Evolutionary conservation across 1,140 invertebrate genomes (phyloP).

Genomic region (Aphelinus atriplicis): DNA sequence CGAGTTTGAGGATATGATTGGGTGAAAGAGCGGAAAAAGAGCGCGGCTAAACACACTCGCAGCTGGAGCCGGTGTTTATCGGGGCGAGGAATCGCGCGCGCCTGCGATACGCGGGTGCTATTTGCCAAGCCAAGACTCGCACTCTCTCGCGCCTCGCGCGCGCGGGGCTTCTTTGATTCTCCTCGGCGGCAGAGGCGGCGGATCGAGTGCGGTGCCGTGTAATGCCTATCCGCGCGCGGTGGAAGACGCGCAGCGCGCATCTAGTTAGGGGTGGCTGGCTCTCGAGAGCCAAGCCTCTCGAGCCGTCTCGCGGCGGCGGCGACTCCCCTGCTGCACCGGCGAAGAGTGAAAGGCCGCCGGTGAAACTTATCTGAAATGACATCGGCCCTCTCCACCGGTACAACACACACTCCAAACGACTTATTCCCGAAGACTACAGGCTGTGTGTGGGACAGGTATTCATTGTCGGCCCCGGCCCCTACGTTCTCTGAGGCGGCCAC

Average conservation of each 20-base stretch:
- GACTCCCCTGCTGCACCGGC: neutral
- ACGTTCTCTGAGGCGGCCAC: slow-evolving; percentile 7
- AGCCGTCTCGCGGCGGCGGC: slow-evolving; percentile 7
- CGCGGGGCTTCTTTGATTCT: no score
- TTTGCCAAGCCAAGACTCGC: no score
- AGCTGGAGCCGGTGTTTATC: no score
- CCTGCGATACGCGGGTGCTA: no score
- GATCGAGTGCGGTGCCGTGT: no score
- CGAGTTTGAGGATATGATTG: no score
- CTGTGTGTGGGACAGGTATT: neutral
- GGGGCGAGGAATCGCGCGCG: no score
- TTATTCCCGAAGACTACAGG: slow-evolving; percentile 46
- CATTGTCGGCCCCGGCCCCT: slow-evolving; percentile 49
- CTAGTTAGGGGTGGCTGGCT: slow-evolving; percentile 25
- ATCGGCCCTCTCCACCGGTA: slow-evolving; percentile 48
- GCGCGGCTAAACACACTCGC: no score
- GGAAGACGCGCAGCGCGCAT: neutral
- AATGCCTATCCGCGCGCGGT: no score
- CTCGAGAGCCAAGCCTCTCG: slow-evolving; percentile 17
- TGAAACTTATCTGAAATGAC: slow-evolving; percentile 65
- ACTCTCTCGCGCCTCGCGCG: no score
- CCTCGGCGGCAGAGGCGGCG: no score
- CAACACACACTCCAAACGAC: slow-evolving; percentile 46
- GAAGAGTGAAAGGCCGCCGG: slow-evolving; percentile 48
- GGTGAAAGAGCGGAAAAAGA: no score